Evolutionary conservation across 2,797 vertebrate genomes (phyloP), one percentile per base, ranked within the genome.

Genomic region (Gymnocypris eckloni): DNA sequence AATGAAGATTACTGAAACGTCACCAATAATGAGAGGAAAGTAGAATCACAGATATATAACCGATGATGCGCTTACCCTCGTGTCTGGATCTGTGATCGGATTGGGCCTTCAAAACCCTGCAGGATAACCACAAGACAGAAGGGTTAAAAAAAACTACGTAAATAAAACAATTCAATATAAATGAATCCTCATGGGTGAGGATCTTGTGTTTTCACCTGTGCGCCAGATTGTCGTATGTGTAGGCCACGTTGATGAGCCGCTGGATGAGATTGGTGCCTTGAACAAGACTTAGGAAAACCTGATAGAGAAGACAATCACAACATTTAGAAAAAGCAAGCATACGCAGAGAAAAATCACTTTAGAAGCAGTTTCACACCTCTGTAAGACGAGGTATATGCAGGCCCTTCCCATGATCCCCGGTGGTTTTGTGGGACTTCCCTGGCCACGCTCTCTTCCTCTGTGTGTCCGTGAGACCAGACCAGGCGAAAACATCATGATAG

Each of bases 181-280:
- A 59, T 22, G 56, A n/a, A 10, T 59, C 54, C 8, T n/a, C 22
- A 25, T 4, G 4, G 22, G 22, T 59, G 22, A 59, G 50, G 50
- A 52, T 8, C 41, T 43, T 43, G 48, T 41, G 52, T 43, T 15
- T 54, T 88, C 70, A 98, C 98, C 98, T 97, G 96, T 98, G 97
- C 73, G 97, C 97, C 81, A 99, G 96, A 95, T 99, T 99, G 95
- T 99, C 98, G 78, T 99, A 99, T 6, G 98, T 99, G 94, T 98
- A 99, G 90, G 98, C 97, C 94, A 99, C 97, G 89, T 97, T 98
- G 94, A 99, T 99, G 92, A 99, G 92, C 70, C 97, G 95, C 89
- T 99, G 97, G 95, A 99, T 99, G 93, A 99, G 95, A 96, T 95
- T 97, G 93, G 97, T 99, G 85, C 97, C 97, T 93, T 99, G 98